Base-by-base conservation (phyloP, 2,113 vertebrate genomes). In the Syngnathoides biaculeatus region DNA sequence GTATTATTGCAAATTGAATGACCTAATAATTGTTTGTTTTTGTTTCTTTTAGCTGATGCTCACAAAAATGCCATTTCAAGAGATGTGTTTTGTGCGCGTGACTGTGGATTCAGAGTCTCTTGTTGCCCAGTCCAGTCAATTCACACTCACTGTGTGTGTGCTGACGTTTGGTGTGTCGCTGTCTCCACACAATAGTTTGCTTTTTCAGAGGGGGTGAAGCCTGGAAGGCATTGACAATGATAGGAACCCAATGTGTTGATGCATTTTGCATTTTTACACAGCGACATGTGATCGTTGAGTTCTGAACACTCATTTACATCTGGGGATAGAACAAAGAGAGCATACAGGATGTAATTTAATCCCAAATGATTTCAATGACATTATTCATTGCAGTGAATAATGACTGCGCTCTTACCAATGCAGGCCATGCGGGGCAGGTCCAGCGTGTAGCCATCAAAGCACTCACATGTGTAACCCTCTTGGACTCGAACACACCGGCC, bases 271-370 rank as follows among this genome's bases (percentile, higher is more conserved):
- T 99, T 99, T 89, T 94, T 97, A 91, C 97, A 99, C 77, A 98
- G 91, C 3, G 94, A 96, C 97, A 99, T 99, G 71, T 93, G 93
- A 65, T 77, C 93, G 92, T 99, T 99, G 73, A 99, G 85, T 85
- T 99, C 97, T 0, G 82, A 94, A 57, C 97, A 99, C 77, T 99
- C 97, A 13, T 99, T 96, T n/a, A 99, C 96, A 83, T 99, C 97
- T 89, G 86, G 17, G 60, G 72, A 56, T 11, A 62, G 11, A 20
- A 13, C 45, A 40, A 40, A 62, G 24, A 26, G 5, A 39, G 8
- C 40, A 12, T 42, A 42, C 7, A 47, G 3, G 35, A 27, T 43
- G 30, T 20, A 35, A 2, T 3, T 14, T 20, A 3, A 17, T n/a
- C 45, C 13, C 20, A 43, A 27, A 30, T 27, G 30, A 40, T 19